These are phyloP conservation scores for Philhelius pedissequus DNA, from an alignment of 2,888 invertebrate species.

Conservation along the genomic window DNA sequence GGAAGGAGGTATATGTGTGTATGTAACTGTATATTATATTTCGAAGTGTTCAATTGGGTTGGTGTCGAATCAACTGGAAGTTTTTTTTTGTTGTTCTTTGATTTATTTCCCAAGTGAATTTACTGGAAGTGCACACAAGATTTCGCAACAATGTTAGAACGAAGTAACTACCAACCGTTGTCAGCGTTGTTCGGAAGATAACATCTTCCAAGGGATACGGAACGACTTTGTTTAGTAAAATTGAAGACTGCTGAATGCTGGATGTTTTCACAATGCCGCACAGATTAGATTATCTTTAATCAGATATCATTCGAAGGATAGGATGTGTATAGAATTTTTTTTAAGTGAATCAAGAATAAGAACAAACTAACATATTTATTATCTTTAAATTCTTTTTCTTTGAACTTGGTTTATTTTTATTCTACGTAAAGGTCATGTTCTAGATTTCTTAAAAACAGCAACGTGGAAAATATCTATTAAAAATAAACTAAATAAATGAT, in stretches of 20 bases:
- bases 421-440: too few relatives aligned
- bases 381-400: too few relatives aligned
- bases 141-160: not conserved
- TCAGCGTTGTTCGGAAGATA: not conserved
- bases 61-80: not conserved
- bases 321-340: not conserved
- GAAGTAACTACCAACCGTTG: not conserved
- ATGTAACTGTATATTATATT: not conserved
- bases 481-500: too few relatives aligned
- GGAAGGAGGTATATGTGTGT: not conserved
- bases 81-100: constrained; percentile 18
- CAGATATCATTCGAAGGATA: not conserved
- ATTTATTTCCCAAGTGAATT: constrained; percentile 59
- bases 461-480: too few relatives aligned
- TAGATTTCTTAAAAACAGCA: too few relatives aligned
- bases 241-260: constrained; percentile 50
- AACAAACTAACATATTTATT: too few relatives aligned
- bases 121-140: not conserved
- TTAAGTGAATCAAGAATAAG: not conserved
- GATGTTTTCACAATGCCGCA: constrained; percentile 24
- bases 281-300: constrained; percentile 31
- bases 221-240: constrained; percentile 29
- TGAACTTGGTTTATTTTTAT: not conserved
- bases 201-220: constrained; percentile 17
- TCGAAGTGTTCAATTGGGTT: constrained; percentile 17